Percentiles rank a stretch among this genome's conserved stretches.
phyloP scores from a whole-genome alignment of 1,140 invertebrate genomes.

The Choristoneura fumiferana region DNA sequence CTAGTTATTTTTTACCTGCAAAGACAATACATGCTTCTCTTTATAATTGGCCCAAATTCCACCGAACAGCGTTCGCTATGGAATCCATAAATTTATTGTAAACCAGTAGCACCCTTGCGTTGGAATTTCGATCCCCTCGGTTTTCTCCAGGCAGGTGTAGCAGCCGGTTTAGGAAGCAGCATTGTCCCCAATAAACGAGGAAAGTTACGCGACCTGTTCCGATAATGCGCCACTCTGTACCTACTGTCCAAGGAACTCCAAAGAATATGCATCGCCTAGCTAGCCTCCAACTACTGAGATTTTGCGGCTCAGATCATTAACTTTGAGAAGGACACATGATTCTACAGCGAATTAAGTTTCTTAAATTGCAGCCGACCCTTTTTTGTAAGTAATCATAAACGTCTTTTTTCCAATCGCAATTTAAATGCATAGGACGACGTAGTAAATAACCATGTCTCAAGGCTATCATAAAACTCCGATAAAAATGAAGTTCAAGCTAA shows the following conservation, averaged over 20 bases:
- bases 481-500: background rate
- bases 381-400: background rate
- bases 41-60: conserved; percentile 9
- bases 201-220: conserved; percentile 40
- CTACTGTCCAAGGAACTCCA: background rate
- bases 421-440: background rate
- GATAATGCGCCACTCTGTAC: conserved; percentile 25
- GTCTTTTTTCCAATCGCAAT: background rate
- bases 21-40: background rate
- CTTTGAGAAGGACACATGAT: conserved; percentile 2
- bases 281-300: no score
- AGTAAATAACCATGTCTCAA: background rate
- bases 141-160: conserved; percentile 38
- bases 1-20: background rate
- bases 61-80: background rate
- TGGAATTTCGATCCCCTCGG: conserved; percentile 26
- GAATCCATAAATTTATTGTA: conserved; percentile 14
- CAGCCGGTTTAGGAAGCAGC: conserved; percentile 38
- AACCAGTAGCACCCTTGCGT: conserved; percentile 23
- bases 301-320: background rate
- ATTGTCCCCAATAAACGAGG: conserved; percentile 34
- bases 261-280: no score
- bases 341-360: background rate
- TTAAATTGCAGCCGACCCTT: background rate
- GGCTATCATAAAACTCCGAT: background rate